Evolutionary conservation across 2,888 invertebrate genomes (phyloP).

Genomic region (Agrochola macilenta): DNA sequence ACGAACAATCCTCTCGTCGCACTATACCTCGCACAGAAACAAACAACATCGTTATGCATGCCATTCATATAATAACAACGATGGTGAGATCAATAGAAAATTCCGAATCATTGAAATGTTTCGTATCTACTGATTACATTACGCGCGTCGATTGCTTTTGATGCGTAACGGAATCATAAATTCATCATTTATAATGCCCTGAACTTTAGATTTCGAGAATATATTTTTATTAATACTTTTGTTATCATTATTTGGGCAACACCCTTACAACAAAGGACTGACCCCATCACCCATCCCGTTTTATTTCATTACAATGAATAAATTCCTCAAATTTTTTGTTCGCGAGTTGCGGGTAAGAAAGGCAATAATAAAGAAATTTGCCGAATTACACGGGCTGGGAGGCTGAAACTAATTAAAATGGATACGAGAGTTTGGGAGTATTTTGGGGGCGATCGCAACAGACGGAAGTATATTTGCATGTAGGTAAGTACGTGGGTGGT

Average conservation of each 20-base stretch:
- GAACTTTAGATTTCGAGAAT: conserved; percentile 23
- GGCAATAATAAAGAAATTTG: conserved; percentile 57
- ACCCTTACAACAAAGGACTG: conserved; percentile 48
- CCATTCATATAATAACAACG: conserved; percentile 55
- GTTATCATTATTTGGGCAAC: conserved; percentile 38
- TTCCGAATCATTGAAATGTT: conserved; percentile 60
- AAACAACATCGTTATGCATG: conserved; percentile 59
- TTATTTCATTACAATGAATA: conserved; percentile 63
- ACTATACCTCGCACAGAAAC: conserved; percentile 46
- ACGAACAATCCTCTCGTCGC: conserved; percentile 32
- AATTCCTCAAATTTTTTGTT: conserved; percentile 60
- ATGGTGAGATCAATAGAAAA: conserved; percentile 63
- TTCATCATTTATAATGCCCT: conserved; percentile 43
- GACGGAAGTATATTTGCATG: conserved; percentile 48
- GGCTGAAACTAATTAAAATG: conserved; percentile 58
- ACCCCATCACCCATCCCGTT: conserved; percentile 44
- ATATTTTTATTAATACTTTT: conserved; percentile 38
- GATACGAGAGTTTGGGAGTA: conserved; percentile 49
- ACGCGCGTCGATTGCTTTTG: conserved; percentile 53
- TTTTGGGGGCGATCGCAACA: conserved; percentile 50
- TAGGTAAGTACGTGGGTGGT: conserved; percentile 27
- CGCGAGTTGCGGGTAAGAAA: conserved; percentile 48
- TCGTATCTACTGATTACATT: conserved; percentile 55
- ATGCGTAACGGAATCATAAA: conserved; percentile 57
- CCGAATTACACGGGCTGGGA: conserved; percentile 48